Conservation (phyloP, 1,140 invertebrate species). For the Trichomalopsis sarcophagae region DNA sequence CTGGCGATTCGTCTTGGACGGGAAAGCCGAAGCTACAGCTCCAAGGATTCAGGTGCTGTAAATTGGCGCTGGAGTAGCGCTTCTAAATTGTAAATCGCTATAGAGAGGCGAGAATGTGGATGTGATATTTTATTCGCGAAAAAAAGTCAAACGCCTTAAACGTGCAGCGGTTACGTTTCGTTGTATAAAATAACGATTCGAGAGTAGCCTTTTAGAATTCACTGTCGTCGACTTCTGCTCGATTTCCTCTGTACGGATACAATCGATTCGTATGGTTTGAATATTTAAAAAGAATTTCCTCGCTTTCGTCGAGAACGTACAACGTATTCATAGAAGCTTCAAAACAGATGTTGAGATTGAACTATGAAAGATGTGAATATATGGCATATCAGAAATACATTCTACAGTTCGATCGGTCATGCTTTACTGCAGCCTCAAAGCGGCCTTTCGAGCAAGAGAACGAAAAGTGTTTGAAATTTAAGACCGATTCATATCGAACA, state of each 20-base stretch:
- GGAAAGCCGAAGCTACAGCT: neutral
- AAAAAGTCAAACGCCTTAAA: neutral
- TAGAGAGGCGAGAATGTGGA: neutral
- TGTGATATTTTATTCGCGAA: neutral
- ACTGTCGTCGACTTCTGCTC: neutral
- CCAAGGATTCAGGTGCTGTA: conserved; percentile 34
- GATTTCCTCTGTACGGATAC: neutral
- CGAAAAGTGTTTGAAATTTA: conserved; percentile 2
- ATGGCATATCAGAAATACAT: no score
- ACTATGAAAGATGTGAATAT: no score
- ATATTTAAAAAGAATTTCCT: no score
- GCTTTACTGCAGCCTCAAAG: neutral
- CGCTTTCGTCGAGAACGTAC: no score
- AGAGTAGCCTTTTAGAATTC: neutral
- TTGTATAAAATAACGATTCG: neutral
- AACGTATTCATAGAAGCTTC: no score
- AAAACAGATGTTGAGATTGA: no score
- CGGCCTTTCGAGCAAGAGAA: neutral
- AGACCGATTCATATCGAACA: neutral
- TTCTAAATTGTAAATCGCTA: conserved; percentile 46
- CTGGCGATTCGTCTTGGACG: conserved; percentile 42
- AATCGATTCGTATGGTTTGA: neutral
- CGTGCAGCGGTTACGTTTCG: neutral
- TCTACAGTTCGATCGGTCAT: no score
- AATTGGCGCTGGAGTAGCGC: conserved; percentile 34